Evolutionary conservation across 2,888 invertebrate species (phyloP).

Genomic region (Trichopria drosophilae): DNA sequence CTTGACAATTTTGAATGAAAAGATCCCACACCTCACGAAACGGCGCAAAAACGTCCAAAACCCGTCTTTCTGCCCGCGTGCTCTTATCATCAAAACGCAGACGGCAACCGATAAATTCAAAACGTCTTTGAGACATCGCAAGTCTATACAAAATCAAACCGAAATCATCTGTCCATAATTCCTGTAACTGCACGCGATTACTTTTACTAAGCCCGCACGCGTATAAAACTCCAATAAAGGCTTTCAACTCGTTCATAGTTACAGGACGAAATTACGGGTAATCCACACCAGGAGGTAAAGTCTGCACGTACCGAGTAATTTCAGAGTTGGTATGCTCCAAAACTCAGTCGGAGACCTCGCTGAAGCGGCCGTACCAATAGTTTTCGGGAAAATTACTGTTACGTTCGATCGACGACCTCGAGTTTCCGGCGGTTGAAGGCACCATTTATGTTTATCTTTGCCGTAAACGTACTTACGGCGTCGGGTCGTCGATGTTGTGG

Average conservation of each 20-base stretch:
- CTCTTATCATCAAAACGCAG: neutral
- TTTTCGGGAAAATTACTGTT: slow-evolving; percentile 13
- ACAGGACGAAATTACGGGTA: neutral
- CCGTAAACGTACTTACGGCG: no score
- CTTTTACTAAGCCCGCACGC: neutral
- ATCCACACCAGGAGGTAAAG: neutral
- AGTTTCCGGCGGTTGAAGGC: slow-evolving; percentile 10
- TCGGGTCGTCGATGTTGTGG: no score
- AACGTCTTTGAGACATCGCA: no score
- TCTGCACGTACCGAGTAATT: neutral
- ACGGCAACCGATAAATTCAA: slow-evolving; percentile 1
- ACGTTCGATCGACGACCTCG: slow-evolving; percentile 12
- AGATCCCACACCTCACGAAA: slow-evolving; percentile 3
- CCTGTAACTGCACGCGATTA: neutral
- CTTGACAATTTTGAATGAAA: slow-evolving; percentile 14
- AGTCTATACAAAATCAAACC: no score
- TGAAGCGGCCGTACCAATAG: slow-evolving; percentile 1
- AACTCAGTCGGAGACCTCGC: no score
- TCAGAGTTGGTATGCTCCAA: neutral
- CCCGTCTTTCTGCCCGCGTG: neutral
- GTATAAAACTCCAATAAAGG: neutral
- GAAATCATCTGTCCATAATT: no score
- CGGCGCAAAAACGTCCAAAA: neutral
- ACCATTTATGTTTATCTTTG: slow-evolving; percentile 22
- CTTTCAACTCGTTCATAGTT: neutral